Evolutionary conservation across 2,113 vertebrate genomes (phyloP).

Genomic region (Cyanoliseus patagonus): DNA sequence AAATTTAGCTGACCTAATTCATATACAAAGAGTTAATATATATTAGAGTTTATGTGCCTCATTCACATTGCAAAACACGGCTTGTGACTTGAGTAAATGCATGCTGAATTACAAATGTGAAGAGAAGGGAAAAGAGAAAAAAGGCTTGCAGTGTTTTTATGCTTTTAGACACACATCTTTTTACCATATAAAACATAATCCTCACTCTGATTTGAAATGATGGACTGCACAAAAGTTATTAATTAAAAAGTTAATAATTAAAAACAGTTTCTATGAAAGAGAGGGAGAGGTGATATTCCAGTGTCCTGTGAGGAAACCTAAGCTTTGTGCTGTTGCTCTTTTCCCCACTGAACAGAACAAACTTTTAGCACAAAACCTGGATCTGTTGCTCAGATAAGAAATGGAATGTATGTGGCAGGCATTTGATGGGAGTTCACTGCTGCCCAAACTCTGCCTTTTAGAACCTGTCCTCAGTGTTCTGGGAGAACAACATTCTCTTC

Average conservation of each 20-base stretch:
- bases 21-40: background rate
- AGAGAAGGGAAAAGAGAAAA: background rate
- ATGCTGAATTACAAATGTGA: background rate
- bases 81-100: background rate
- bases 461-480: background rate
- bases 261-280: background rate
- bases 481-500: background rate
- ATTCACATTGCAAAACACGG: background rate
- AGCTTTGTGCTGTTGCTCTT: background rate
- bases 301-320: background rate
- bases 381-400: background rate
- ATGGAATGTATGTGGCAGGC: background rate
- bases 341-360: background rate
- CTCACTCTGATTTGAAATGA: background rate
- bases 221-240: background rate
- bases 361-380: background rate
- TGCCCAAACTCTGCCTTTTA: background rate
- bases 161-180: background rate
- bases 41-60: background rate
- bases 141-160: background rate
- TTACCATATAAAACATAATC: background rate
- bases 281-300: background rate
- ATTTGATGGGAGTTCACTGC: background rate
- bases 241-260: slow-evolving; percentile 17
- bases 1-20: background rate